Base-by-base conservation (phyloP, 2,797 vertebrate species). In the Naso thynnoides region DNA sequence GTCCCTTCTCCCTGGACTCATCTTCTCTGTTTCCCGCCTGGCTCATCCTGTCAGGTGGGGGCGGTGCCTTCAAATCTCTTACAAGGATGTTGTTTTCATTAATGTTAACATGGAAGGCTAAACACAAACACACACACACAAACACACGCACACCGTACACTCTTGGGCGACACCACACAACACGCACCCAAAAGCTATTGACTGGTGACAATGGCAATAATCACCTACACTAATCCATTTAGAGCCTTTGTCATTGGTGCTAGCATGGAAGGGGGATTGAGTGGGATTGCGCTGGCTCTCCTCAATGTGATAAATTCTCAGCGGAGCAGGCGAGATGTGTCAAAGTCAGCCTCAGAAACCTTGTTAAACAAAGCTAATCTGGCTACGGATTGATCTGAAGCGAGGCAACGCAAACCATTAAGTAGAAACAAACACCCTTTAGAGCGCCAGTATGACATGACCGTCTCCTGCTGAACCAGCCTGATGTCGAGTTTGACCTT, bases 211-310 rank as follows among this genome's bases (percentile, higher is more conserved):
- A 90, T 89, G 79, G 81, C 85, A 90, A 91, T 92, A 93, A 94
- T 94, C 85, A 88, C 84, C 91, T 90, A 79, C 84, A 74, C 87
- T 93, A 93, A 94, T 94, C 92, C 91, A 88, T 92, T 92, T 92
- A 93, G 85, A 84, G 86, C 65, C 77, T 92, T 92, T 93, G 91
- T 93, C 88, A 82, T 86, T 82, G 84, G 77, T 65, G 73, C 68
- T 74, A 74, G 85, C 70, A 61, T 73, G 56, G 77, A 75, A 68
- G 70, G 24, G 60, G 78, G 85, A 90, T 84, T 86, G 78, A 80
- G 81, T 67, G 72, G 78, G 83, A 87, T 86, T 79, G 75, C 23
- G 29, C 67, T 61, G 76, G 80, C 80, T 73, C 41, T 57, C 58
- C 63, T 86, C 70, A 72, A 81, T 71, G 85, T 61, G 73, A 88